Conservation (phyloP, 1,140 invertebrate genomes). For the Lepidurus packardi region DNA sequence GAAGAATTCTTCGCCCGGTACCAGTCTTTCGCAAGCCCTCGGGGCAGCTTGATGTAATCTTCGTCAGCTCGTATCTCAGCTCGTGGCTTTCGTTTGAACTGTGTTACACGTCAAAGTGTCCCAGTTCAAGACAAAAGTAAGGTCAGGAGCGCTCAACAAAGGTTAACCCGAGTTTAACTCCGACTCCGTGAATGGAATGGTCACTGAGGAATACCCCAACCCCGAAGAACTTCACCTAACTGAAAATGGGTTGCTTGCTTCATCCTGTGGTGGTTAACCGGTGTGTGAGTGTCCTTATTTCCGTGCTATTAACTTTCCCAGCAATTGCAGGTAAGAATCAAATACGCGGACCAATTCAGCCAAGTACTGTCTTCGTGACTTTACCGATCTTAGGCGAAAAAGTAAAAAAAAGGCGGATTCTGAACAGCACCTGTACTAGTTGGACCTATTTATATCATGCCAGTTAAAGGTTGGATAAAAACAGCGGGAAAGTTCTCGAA, state of each 20-base stretch:
- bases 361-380: no score
- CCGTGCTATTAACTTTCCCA: neutral
- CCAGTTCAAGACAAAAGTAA: neutral
- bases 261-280: neutral
- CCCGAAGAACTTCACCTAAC: neutral
- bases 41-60: slow-evolving; percentile 6
- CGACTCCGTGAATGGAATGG: neutral
- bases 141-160: no score
- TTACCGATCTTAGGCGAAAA: no score
- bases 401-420: no score
- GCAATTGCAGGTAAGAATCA: neutral
- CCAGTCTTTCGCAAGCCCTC: neutral
- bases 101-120: neutral
- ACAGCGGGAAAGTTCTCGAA: no score
- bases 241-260: neutral
- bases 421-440: no score
- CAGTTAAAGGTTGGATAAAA: no score
- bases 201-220: neutral
- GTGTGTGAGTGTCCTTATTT: neutral
- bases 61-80: neutral
- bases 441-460: no score
- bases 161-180: neutral
- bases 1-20: slow-evolving; percentile 21
- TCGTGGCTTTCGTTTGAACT: neutral
- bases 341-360: neutral